A percentile compares a stretch with the other conserved stretches of the same genome.
Conservation (phyloP, 2,888 invertebrate genomes). For the Zygogramma bicolorata region DNA sequence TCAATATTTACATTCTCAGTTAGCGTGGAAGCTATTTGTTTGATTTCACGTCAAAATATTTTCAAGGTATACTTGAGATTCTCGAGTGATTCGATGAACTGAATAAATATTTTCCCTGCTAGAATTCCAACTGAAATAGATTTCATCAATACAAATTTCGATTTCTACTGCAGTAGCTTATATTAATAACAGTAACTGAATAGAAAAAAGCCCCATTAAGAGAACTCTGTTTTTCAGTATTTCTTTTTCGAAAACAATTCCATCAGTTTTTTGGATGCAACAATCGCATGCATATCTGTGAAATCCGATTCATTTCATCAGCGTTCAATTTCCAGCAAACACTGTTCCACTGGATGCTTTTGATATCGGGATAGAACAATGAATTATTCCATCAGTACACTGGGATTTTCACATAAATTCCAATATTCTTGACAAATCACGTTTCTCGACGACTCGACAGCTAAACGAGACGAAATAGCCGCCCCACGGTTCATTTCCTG, state of each 20-base stretch:
- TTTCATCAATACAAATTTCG: background rate
- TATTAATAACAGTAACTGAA: no score
- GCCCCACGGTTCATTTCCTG: background rate
- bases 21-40: background rate
- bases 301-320: no score
- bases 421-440: background rate
- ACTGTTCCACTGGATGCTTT: no score
- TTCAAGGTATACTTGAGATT: background rate
- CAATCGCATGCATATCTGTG: no score
- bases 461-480: background rate
- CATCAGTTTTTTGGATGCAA: no score
- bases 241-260: no score
- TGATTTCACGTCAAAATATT: constrained; percentile 1
- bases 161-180: no score
- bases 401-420: background rate
- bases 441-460: no score
- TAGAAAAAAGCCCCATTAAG: no score
- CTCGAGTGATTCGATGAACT: background rate
- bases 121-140: background rate
- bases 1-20: background rate
- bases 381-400: background rate
- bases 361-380: background rate
- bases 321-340: no score
- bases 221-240: no score
- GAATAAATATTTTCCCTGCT: background rate